Evolutionary conservation across 2,113 vertebrate species (phyloP).

Genomic region (Dicentrarchus labrax): DNA sequence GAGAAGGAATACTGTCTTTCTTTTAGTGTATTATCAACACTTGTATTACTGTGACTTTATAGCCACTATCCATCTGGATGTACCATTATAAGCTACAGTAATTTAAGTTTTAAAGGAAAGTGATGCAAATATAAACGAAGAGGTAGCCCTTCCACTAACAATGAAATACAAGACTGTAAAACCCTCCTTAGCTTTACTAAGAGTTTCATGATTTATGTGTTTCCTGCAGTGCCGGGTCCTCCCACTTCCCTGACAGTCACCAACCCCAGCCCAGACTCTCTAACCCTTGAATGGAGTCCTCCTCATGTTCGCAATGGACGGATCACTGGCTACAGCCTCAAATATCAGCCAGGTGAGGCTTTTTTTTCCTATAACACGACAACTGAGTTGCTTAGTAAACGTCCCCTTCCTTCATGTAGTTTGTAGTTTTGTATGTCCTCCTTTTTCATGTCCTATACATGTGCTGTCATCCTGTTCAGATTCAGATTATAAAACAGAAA

Average conservation of each 20-base stretch:
- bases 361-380: constrained; percentile 9
- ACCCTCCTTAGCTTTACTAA: too few species aligned
- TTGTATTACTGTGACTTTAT: too few species aligned
- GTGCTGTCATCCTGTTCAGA: constrained; percentile 42
- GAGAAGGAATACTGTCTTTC: constrained; percentile 33
- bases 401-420: constrained; percentile 55
- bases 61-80: too few species aligned
- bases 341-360: constrained; percentile 94
- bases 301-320: constrained; percentile 91
- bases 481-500: constrained; percentile 16
- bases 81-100: too few species aligned
- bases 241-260: constrained; percentile 89
- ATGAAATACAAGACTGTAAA: too few species aligned
- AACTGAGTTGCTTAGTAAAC: neutral
- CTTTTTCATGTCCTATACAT: constrained; percentile 58
- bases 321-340: constrained; percentile 93
- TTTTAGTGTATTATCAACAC: neutral
- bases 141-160: too few species aligned
- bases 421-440: constrained; percentile 56
- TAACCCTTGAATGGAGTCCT: constrained; percentile 94
- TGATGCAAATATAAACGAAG: too few species aligned
- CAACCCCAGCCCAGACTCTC: constrained; percentile 88
- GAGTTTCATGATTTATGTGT: neutral
- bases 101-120: too few species aligned
- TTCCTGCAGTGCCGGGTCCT: constrained; percentile 89